Evolutionary conservation across 2,888 invertebrate species (phyloP), one percentile per base, ranked within the genome.

Genomic region (Troides oblongomaculatus): DNA sequence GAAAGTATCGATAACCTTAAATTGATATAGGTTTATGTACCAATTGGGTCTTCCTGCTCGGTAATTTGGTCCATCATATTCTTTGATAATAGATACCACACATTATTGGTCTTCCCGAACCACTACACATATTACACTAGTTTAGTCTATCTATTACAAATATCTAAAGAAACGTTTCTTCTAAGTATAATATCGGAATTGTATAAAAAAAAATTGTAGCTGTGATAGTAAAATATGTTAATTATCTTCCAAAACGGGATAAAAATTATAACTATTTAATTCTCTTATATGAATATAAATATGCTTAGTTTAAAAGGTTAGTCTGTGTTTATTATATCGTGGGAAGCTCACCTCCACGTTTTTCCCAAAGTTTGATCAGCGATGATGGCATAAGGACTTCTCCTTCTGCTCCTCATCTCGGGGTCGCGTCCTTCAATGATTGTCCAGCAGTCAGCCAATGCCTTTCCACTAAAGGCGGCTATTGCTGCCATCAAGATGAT

Each of bases 361-460:
- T 86, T 90, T 30, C 96, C 96, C 60, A 94, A 86, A 0, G 95
- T 94, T 75, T 93, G 91, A 30, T 94, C 91, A 0, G 94, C 95
- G 70, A 96, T 95, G 63, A 94, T 94, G 8, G 95, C 93, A 79
- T 95, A 96, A 0, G 96, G 96, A 80, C 95, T 94, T 68, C 95
- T 87, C 72, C 94, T 93, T 57, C 91, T 86, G 62, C 82, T 89
- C 75, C 94, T 86, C 85, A 94, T 94, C 75, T 94, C 93, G 0
- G 94, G 94, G 78, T 94, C 94, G 0, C 95, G 86, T 65, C 94
- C 94, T 81, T 95, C 95, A 43, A 96, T 81, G 63, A 96, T 94
- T 57, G 94, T 89, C 96, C 96, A 96, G 82, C 95, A 95, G 73
- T 93, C 92, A 0, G 95, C 95, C 7, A 96, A 89, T 46, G 94